Conservation (phyloP, 2,797 vertebrate genomes). For the Cetoscarus ocellatus region DNA sequence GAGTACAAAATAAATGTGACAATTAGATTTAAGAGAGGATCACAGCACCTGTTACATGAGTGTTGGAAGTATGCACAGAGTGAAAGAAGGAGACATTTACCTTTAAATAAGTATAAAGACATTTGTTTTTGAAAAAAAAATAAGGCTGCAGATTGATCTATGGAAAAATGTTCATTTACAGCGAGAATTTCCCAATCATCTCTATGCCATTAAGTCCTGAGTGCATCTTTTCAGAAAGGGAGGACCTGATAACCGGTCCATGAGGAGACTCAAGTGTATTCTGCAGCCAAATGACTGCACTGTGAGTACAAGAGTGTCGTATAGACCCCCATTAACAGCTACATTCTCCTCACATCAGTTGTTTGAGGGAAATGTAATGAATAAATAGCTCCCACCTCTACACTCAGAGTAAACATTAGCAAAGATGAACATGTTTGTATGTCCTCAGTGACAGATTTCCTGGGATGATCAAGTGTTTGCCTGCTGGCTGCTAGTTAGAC, state of each 20-base stretch:
- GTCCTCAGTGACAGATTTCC: constrained; percentile 17
- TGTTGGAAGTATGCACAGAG: not conserved
- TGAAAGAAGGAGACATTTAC: not conserved
- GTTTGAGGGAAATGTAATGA: constrained; percentile 32
- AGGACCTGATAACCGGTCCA: constrained; percentile 8
- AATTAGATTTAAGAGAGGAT: constrained; percentile 9
- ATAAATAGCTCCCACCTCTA: constrained; percentile 16
- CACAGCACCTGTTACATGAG: not conserved
- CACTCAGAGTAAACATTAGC: constrained; percentile 32
- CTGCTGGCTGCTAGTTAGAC: constrained; percentile 31
- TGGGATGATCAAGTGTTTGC: constrained; percentile 39
- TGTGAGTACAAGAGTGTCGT: constrained; percentile 27
- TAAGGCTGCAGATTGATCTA: not conserved
- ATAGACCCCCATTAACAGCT: constrained; percentile 33
- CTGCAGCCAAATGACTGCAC: constrained; percentile 25
- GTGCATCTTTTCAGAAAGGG: constrained; percentile 14
- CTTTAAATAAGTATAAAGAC: not conserved
- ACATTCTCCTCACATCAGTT: constrained; percentile 29
- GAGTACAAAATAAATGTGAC: constrained; percentile 4
- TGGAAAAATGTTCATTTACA: not conserved
- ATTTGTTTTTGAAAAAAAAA: not conserved
- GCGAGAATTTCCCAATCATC: not conserved
- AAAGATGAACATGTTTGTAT: constrained; percentile 25
- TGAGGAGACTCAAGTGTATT: constrained; percentile 18
- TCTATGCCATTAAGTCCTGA: constrained; percentile 23